Base-by-base conservation (phyloP, 2,797 vertebrate species). In the Gallinago stenura region DNA sequence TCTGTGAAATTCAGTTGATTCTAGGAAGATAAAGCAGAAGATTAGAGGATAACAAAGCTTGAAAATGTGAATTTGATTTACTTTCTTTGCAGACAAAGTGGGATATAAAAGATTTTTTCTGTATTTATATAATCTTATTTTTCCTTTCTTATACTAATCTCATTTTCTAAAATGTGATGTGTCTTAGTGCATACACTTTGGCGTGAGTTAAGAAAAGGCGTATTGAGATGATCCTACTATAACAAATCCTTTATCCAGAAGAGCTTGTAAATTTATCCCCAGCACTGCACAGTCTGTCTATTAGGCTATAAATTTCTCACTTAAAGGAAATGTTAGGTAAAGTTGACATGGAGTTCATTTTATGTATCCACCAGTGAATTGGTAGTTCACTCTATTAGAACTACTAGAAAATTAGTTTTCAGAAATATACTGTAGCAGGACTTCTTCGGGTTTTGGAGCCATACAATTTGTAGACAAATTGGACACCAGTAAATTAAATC, bases 1-100 rank as follows among this genome's bases (percentile, higher is more conserved):
- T 89, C 79, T 83, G 19, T 95, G 76, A 97, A 97, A 97, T 93
- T 92, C 89, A 95, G 37, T 76, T 93, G 95, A 97, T 97, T 97
- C 78, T 91, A n/a, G 91, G 71, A 91, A 93, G 97, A 96, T 97
- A 97, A 96, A 96, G 45, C 41, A 84, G 58, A 91, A 95, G 89
- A 97, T 93, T 77, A 92, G 48, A 94, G 75, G 64, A 94, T 88
- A 96, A 90, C 33, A 97, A 58, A 94, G 56, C 54, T 88, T 93
- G 78, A 87, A 97, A 96, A 97, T 76, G 58, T 85, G 77, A 46
- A 83, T 97, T 94, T 94, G 45, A 75, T 92, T 96, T 97, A 46
- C 33, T 92, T 94, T 71, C 72, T 89, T 91, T 73, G 77, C 50
- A 70, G 78, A 80, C 14, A 53, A 80, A 94, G 8, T 68, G 25